These are phyloP conservation scores for Yponomeuta plumbellus DNA, from an alignment of 2,888 invertebrate genomes.

Conservation along the genomic window DNA sequence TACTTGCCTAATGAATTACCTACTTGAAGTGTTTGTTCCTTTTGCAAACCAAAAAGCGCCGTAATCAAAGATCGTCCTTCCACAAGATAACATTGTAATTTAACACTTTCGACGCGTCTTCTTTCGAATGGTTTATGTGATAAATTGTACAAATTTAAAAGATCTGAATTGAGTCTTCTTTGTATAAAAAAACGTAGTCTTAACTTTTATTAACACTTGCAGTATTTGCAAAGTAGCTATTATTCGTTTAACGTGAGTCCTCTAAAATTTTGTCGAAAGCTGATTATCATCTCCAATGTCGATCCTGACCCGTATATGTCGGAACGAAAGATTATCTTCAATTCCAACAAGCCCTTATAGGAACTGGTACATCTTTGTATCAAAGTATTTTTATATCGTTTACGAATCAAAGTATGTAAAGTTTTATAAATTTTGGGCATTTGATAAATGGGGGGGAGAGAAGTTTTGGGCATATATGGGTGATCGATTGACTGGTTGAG, in stretches of 20 bases:
- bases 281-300: neutral
- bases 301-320: neutral
- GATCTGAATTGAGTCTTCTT: conserved; percentile 64
- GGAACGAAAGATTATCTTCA: conserved; percentile 23
- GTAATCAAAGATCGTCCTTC: conserved; percentile 28
- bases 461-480: too few species aligned
- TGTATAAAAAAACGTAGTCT: conserved; percentile 43
- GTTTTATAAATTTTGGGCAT: too few species aligned
- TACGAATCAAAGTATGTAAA: too few species aligned
- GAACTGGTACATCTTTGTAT: too few species aligned
- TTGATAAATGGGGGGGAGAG: too few species aligned
- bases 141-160: conserved; percentile 63
- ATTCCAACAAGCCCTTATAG: conserved; percentile 7
- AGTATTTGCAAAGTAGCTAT: conserved; percentile 22
- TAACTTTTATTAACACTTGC: conserved; percentile 21
- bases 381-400: too few species aligned
- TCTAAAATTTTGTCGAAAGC: neutral
- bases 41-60: neutral
- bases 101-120: conserved; percentile 45
- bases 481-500: too few species aligned
- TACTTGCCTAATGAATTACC: conserved; percentile 20
- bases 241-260: neutral
- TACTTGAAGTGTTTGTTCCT: neutral
- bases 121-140: conserved; percentile 60
- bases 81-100: conserved; percentile 22